These are phyloP conservation scores for Cheilosia pagana DNA, from an alignment of 2,888 invertebrate species.

Conservation along the genomic window DNA sequence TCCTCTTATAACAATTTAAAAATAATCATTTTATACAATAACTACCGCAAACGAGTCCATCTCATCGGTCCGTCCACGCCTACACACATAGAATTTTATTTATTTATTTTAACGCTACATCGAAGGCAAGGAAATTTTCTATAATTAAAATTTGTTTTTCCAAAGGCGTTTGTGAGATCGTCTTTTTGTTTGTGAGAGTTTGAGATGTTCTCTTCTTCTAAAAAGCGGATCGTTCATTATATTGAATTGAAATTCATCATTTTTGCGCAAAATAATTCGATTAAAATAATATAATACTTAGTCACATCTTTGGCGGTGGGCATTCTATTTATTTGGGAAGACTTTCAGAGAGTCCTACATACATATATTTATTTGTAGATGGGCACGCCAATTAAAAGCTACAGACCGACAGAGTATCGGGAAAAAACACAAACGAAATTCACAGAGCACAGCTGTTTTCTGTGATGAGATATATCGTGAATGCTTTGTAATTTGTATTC, in stretches of 20 bases:
- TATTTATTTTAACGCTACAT: constrained; percentile 49
- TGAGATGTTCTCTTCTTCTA: constrained; percentile 26
- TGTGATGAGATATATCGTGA: constrained; percentile 32
- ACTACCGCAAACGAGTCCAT: constrained; percentile 21
- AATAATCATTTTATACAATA: constrained; percentile 46
- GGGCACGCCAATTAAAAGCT: constrained; percentile 41
- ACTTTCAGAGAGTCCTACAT: constrained; percentile 9
- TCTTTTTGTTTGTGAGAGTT: constrained; percentile 9
- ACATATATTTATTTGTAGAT: constrained; percentile 26
- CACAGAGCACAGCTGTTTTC: constrained; percentile 56
- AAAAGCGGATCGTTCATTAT: constrained; percentile 7
- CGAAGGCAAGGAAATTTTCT: constrained; percentile 44
- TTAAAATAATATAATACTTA: constrained; percentile 20
- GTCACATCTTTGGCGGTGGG: constrained; percentile 17
- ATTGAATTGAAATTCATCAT: constrained; percentile 33
- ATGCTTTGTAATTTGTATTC: constrained; percentile 24
- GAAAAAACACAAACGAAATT: too few species aligned
- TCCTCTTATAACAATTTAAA: constrained; percentile 54
- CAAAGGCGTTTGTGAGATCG: constrained; percentile 16
- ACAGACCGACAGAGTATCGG: constrained; percentile 10
- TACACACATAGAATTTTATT: constrained; percentile 42
- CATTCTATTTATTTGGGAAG: constrained; percentile 1
- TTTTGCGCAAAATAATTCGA: constrained; percentile 33
- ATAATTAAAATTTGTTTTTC: constrained; percentile 51
- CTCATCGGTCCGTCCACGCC: constrained; percentile 35